A percentile compares a stretch with the other conserved stretches of the same genome.
Evolutionary conservation across 1,140 invertebrate species (phyloP).

Genomic region (Zeugodacus cucurbitae): DNA sequence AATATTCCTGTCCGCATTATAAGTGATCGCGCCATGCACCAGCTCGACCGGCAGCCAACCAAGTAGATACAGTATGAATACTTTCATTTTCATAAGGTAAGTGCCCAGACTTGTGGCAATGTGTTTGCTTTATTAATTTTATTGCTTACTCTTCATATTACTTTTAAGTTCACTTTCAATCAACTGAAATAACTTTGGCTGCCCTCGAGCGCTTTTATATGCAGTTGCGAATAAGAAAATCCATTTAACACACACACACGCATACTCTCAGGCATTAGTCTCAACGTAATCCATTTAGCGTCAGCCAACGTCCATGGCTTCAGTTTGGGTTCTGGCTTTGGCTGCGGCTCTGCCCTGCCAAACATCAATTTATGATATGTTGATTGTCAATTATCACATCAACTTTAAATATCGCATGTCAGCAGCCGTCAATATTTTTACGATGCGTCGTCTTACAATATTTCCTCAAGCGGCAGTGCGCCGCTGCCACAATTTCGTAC

Average conservation of each 20-base stretch:
- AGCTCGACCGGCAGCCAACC: neutral
- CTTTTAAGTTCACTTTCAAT: constrained; percentile 34
- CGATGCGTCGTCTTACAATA: neutral
- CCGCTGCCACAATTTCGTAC: neutral
- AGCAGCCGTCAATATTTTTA: constrained; percentile 1
- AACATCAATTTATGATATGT: constrained; percentile 39
- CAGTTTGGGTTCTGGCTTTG: too few relatives aligned
- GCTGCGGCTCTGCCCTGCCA: neutral
- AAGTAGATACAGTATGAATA: neutral
- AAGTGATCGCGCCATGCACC: neutral
- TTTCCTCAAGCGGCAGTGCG: neutral
- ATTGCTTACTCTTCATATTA: constrained; percentile 26
- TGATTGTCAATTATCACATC: constrained; percentile 44
- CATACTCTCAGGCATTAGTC: neutral
- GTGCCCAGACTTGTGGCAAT: neutral
- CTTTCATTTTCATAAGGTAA: constrained; percentile 33
- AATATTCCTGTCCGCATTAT: constrained; percentile 42
- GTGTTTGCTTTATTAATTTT: constrained; percentile 30
- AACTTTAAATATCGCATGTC: constrained; percentile 43
- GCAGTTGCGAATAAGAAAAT: neutral
- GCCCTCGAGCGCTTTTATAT: constrained; percentile 19
- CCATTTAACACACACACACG: neutral
- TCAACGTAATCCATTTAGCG: neutral
- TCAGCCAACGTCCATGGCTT: neutral
- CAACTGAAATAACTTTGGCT: constrained; percentile 9